Percentiles rank a stretch among this genome's conserved stretches.
phyloP scores from a whole-genome alignment of 2,113 vertebrate species.

The Oreochromis niloticus region DNA sequence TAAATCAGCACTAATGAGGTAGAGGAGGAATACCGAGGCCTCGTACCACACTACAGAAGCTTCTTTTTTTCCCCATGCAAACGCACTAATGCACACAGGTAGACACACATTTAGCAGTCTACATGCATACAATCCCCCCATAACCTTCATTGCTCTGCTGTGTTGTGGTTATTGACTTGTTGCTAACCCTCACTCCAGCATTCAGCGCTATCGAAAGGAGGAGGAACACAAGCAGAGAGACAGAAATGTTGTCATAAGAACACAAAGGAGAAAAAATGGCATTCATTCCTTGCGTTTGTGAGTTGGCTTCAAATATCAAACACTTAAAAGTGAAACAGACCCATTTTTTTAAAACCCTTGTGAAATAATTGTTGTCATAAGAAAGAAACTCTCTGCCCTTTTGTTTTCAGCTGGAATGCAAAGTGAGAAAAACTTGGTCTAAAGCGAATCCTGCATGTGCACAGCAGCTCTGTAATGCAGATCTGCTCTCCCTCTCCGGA shows the following conservation, averaged over 20 bases:
- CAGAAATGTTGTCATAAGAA: neutral
- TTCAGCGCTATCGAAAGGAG: conserved; percentile 48
- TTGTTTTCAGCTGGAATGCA: neutral
- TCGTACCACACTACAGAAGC: conserved; percentile 36
- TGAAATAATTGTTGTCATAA: neutral
- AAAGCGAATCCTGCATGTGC: neutral
- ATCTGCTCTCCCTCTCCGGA: neutral
- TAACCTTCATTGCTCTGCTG: conserved; percentile 50
- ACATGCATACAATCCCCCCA: conserved; percentile 27
- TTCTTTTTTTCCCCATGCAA: conserved; percentile 2
- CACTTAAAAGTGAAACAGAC: neutral
- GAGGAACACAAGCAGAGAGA: conserved; percentile 9
- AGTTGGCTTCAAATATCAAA: conserved; percentile 11
- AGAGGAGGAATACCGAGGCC: conserved; percentile 71
- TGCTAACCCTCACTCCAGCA: conserved; percentile 54
- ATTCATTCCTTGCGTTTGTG: neutral
- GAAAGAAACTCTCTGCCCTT: neutral
- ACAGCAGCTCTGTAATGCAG: neutral
- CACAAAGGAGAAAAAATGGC: conserved; percentile 37
- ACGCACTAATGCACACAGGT: conserved; percentile 34
- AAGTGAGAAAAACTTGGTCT: neutral
- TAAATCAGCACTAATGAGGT: conserved; percentile 93
- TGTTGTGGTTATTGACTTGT: conserved; percentile 64
- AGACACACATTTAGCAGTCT: conserved; percentile 42
- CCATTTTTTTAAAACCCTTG: neutral